These are phyloP conservation scores for Danaus plexippus DNA, from an alignment of 1,140 invertebrate species.

Conservation along the genomic window DNA sequence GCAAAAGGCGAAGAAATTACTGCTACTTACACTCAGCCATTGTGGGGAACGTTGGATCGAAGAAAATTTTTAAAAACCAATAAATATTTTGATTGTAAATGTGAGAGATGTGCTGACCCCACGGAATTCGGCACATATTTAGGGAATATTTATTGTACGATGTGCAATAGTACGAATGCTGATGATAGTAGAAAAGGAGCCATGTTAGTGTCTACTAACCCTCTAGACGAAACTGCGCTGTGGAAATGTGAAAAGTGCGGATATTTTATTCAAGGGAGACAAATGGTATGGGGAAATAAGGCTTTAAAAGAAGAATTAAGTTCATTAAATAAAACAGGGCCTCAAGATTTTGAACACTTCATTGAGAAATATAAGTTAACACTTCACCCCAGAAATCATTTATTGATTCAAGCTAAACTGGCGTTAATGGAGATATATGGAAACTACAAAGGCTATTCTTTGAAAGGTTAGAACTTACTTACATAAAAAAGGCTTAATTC, in stretches of 20 bases:
- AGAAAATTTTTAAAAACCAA: slow-evolving; percentile 73
- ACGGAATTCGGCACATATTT: slow-evolving; percentile 76
- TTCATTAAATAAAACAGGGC: slow-evolving; percentile 70
- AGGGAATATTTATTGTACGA: slow-evolving; percentile 75
- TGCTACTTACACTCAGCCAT: slow-evolving; percentile 77
- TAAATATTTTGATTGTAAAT: slow-evolving; percentile 79
- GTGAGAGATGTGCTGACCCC: slow-evolving; percentile 75
- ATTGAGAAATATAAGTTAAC: slow-evolving; percentile 73
- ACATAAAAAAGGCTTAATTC: background rate
- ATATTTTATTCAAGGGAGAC: slow-evolving; percentile 68
- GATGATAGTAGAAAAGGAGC: slow-evolving; percentile 36
- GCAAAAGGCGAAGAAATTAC: slow-evolving; percentile 76
- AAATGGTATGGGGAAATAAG: slow-evolving; percentile 74
- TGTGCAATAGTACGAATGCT: slow-evolving; percentile 70
- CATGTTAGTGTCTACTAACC: slow-evolving; percentile 73
- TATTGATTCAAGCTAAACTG: slow-evolving; percentile 78
- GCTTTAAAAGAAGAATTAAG: slow-evolving; percentile 75
- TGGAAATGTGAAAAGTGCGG: slow-evolving; percentile 78
- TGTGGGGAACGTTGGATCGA: slow-evolving; percentile 77
- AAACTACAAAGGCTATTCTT: slow-evolving; percentile 69
- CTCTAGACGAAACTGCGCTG: slow-evolving; percentile 71
- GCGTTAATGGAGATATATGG: slow-evolving; percentile 78
- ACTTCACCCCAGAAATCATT: slow-evolving; percentile 76
- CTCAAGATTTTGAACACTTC: slow-evolving; percentile 74
- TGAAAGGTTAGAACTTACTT: slow-evolving; percentile 57